A percentile compares a stretch with the other conserved stretches of the same genome.
These are phyloP conservation scores for Percopsis omiscomaycus DNA, from an alignment of 2,797 vertebrate genomes.

Conservation along the genomic window DNA sequence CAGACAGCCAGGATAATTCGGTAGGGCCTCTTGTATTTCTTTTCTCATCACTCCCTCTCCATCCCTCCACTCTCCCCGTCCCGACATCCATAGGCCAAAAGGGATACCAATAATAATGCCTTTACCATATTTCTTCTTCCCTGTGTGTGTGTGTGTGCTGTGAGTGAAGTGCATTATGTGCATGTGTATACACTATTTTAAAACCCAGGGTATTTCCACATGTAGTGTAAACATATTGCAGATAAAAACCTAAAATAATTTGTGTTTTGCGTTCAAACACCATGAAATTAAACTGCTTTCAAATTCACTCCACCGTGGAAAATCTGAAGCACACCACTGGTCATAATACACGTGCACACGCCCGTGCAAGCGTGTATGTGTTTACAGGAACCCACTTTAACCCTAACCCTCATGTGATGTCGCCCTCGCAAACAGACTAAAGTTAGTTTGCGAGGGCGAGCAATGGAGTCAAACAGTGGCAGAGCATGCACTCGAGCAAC, in stretches of 20 bases:
- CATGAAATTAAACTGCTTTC: too few relatives aligned
- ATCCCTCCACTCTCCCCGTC: constrained; percentile 22
- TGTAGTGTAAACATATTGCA: too few relatives aligned
- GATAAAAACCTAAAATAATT: too few relatives aligned
- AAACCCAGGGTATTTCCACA: background rate
- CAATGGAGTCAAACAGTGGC: constrained; percentile 17
- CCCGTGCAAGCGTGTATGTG: background rate
- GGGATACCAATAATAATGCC: constrained; percentile 56
- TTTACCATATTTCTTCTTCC: constrained; percentile 53
- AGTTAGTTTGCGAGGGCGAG: constrained; percentile 15
- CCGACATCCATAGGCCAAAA: constrained; percentile 32
- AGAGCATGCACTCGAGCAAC: constrained; percentile 19
- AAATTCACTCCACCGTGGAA: too few relatives aligned
- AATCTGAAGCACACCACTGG: too few relatives aligned
- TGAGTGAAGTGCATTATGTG: constrained; percentile 8
- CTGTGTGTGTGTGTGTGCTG: constrained; percentile 12
- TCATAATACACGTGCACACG: background rate
- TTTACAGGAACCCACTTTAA: background rate
- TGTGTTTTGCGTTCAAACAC: too few relatives aligned
- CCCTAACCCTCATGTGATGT: too few relatives aligned
- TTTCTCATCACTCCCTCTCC: constrained; percentile 13
- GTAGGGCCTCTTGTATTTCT: constrained; percentile 18
- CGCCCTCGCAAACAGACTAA: too few relatives aligned
- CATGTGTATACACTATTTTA: constrained; percentile 2
- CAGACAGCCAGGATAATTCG: constrained; percentile 25